Base-by-base conservation (phyloP, 2,113 vertebrate genomes). In the Eclectus roratus region DNA sequence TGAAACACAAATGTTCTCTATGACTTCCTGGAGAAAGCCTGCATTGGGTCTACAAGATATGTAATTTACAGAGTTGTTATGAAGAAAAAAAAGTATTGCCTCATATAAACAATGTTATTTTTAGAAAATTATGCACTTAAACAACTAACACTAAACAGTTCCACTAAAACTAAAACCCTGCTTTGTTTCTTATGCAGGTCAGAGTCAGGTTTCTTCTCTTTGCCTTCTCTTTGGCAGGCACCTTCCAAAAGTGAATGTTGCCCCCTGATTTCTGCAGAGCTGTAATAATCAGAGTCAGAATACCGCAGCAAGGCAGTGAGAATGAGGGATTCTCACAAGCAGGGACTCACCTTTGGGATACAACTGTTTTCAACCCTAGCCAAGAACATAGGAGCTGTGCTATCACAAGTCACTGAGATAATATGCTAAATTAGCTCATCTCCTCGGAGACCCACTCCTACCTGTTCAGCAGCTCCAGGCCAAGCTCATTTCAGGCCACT, bases 311-410 rank as follows among this genome's bases (percentile, higher is more conserved):
- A 50, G 33, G 81, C 86, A 77, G 46, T 0, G 1, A 77, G 81
- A 52, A 52, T 4, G 19, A 76, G 23, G 35, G 44, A 66, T 81
- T 47, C 77, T 73, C 47, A 56, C 20, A 64, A 52, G 72, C 84
- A 88, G 35, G 37, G 79, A 53, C 73, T 95, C 80, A 97, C 94
- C 94, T 95, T 68, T 89, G 44, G 49, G 74, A 88, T 56, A 68
- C 27, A 66, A 72, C 74, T 83, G 71, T 50, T 91, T 69, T 24
- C 80, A 53, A 31, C 46, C 68, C 72, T 55, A 92, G 64, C 79
- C 86, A 84, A 85, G 76, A 77, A 61, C 0, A 17, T 1, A 77
- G 81, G 84, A 96, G 58, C 83, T 93, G 71, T 85, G 65, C 76
- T 85, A 17, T 77, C 87, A 74, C 79, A 95, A 93, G 86, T 68